A percentile compares a stretch with the other conserved stretches of the same genome.
These are phyloP conservation scores for Ostrea edulis DNA, from an alignment of 1,140 invertebrate genomes.

Conservation along the genomic window DNA sequence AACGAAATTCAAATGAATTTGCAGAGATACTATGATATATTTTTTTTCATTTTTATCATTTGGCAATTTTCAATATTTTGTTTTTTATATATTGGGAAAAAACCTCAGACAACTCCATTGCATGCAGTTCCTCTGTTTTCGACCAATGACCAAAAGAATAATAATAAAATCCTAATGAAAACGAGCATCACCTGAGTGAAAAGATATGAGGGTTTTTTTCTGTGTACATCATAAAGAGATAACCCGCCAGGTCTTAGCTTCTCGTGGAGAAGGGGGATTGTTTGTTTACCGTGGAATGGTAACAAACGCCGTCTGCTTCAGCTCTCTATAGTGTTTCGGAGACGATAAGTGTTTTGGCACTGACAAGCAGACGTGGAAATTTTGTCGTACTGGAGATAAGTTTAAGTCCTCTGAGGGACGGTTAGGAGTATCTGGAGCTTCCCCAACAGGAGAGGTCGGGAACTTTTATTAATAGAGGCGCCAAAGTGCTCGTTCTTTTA, in stretches of 20 bases:
- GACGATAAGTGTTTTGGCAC: conserved; percentile 18
- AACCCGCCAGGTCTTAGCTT: background rate
- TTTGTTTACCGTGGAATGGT: background rate
- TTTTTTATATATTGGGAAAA: no score
- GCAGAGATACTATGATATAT: no score
- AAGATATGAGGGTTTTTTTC: background rate
- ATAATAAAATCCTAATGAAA: no score
- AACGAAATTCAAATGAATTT: no score
- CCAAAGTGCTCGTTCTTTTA: background rate
- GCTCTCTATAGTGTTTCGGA: background rate
- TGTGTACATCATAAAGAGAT: background rate
- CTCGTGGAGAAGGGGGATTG: background rate
- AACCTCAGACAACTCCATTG: no score
- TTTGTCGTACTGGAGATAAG: background rate
- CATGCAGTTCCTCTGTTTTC: no score
- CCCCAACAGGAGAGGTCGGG: background rate
- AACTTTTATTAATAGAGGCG: background rate
- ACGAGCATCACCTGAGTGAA: no score
- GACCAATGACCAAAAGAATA: no score
- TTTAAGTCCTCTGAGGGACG: conserved; percentile 2
- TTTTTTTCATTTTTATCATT: no score
- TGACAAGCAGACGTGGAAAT: conserved; percentile 11
- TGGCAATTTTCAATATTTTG: no score
- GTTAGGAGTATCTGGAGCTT: background rate
- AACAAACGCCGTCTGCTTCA: conserved; percentile 8